phyloP scores from a whole-genome alignment of 92 coral and sea anemone species.

The Zoanthus sansibaricus region DNA sequence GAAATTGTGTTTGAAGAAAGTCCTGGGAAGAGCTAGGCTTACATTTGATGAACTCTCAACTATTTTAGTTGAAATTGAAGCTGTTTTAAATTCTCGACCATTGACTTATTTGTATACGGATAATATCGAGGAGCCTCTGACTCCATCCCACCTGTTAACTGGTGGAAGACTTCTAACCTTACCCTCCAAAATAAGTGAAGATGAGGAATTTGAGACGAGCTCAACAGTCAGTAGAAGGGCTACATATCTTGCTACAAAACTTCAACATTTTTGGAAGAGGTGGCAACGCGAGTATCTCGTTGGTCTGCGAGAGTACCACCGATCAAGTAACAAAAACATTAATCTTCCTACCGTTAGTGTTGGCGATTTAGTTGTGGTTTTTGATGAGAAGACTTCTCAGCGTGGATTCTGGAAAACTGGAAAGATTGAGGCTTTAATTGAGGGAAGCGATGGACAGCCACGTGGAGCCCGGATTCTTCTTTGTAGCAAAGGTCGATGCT shows the following conservation, averaged over 20 bases:
- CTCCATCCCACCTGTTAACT: slow-evolving; percentile 46
- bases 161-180: slow-evolving; percentile 38
- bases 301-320: slow-evolving; percentile 28
- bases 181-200: slow-evolving; percentile 11
- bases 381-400: slow-evolving; percentile 31
- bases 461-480: slow-evolving; percentile 33
- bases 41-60: slow-evolving; percentile 55
- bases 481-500: slow-evolving; percentile 20
- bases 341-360: slow-evolving; percentile 15
- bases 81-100: slow-evolving; percentile 48
- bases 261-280: slow-evolving; percentile 52
- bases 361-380: slow-evolving; percentile 33
- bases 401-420: slow-evolving; percentile 36
- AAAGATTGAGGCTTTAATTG: slow-evolving; percentile 25
- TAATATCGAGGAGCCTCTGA: slow-evolving; percentile 47
- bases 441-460: slow-evolving; percentile 38
- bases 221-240: slow-evolving; percentile 20
- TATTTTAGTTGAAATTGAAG: slow-evolving; percentile 48
- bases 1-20: slow-evolving; percentile 48
- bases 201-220: slow-evolving; percentile 6
- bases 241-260: background rate
- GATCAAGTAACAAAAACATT: background rate
- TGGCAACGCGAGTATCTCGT: slow-evolving; percentile 47
- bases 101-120: slow-evolving; percentile 50
- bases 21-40: slow-evolving; percentile 30